Evolutionary conservation across 2,113 vertebrate species (phyloP).

Genomic region (Rhodinocichla rosea): DNA sequence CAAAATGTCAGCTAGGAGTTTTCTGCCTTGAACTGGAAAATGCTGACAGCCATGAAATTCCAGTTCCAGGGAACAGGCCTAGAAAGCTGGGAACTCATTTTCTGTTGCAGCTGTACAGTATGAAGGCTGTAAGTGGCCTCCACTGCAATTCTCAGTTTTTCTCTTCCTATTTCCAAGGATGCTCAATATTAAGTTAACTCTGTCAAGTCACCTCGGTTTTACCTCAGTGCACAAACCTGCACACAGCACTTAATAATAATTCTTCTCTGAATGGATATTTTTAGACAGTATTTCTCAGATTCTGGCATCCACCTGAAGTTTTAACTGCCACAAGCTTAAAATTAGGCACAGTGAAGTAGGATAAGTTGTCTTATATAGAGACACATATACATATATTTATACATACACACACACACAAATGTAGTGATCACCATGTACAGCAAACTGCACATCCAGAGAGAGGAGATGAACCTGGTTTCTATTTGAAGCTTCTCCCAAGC

Average conservation of each 20-base stretch:
- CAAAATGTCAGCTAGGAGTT: constrained; percentile 22
- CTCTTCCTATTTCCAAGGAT: not conserved
- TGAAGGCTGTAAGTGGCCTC: not conserved
- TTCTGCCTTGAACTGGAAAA: constrained; percentile 39
- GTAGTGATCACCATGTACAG: not conserved
- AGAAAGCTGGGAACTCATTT: not conserved
- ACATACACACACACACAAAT: not conserved
- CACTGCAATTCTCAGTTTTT: not conserved
- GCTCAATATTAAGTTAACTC: not conserved
- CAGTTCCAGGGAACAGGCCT: not conserved
- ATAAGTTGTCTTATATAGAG: not conserved
- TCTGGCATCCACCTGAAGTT: not conserved
- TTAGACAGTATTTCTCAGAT: not conserved
- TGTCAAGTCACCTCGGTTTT: not conserved
- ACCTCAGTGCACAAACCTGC: not conserved
- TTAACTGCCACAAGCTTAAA: not conserved
- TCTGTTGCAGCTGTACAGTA: not conserved
- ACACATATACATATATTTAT: too few relatives aligned
- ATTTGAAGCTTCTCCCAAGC: not conserved
- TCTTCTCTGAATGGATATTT: not conserved
- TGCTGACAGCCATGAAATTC: not conserved
- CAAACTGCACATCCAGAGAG: not conserved
- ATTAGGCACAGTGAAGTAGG: not conserved
- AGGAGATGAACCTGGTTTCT: not conserved
- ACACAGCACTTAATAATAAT: not conserved